Base-by-base conservation (phyloP, 2,113 vertebrate genomes). In the Pampusana beccarii region DNA sequence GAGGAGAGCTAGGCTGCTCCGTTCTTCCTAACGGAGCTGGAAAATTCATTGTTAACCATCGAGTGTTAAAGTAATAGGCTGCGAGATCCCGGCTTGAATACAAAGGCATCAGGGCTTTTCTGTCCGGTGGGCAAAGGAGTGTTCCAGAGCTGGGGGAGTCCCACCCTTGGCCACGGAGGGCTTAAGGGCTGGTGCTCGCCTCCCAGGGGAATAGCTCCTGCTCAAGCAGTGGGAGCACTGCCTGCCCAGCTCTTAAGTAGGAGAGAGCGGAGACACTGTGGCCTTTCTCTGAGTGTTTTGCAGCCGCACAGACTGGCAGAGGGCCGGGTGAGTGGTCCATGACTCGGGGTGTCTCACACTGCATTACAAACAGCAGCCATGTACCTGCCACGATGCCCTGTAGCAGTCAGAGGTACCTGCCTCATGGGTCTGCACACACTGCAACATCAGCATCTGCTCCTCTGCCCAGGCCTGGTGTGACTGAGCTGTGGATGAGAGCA, bases 381-480 rank as follows among this genome's bases (percentile, higher is more conserved):
- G 34, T 16, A n/a, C 69, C 46, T 42, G 60, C 46, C 11, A 50
- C 4, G 0, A 9, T n/a, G 12, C 38, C 46, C 26, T 24, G 58
- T 54, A 21, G 60, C 79, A 13, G 10, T 8, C 25, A 18, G 20
- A 67, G 51, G 38, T 28, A 10, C 46, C 38, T 2, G 54, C 66
- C 53, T 40, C 18, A 8, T 44, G 2, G 3, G 0, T 6, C 66
- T 10, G 42, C 28, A 6, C 4, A 1, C 12, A 2, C 34, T 15
- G 33, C 42, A 6, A 33, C 26, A 11, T 28, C 33, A 25, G 67
- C 2, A 0, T 31, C 28, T 23, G 26, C 2, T 34, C 36, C 28
- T 36, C n/a, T 42, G 26, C 14, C 44, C 1, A 5, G 6, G n/a
- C 58, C 44, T 3, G 1, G 16, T 14, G 72, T 28, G 72, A 40